phyloP scores from a whole-genome alignment of 2,888 invertebrate genomes.

The Luperina nickerlii region DNA sequence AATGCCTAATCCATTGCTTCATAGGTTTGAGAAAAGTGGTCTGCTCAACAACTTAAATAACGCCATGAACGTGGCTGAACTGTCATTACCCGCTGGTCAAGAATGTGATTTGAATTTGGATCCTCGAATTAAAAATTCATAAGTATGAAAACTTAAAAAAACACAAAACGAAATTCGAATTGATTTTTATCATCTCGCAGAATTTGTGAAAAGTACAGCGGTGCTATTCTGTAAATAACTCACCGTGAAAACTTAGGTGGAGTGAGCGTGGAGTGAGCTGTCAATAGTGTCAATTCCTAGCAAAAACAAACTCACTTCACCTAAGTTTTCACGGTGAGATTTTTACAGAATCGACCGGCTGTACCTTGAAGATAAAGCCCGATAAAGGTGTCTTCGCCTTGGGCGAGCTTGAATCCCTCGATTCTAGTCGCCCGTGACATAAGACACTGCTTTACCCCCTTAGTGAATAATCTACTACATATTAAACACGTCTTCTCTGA shows the following conservation, averaged over 20 bases:
- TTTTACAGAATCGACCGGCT: no score
- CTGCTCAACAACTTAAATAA: no score
- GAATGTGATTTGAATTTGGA: background rate
- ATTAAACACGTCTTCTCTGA: background rate
- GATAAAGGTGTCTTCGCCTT: background rate
- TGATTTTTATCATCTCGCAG: background rate
- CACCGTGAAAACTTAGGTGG: no score
- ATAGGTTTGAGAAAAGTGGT: no score
- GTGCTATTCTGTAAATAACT: no score
- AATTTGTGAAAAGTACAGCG: background rate
- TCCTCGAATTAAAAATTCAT: background rate
- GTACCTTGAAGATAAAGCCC: no score
- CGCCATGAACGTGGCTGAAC: no score
- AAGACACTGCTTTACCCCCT: background rate
- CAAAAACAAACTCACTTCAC: no score
- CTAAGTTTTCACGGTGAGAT: no score
- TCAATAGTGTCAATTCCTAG: no score
- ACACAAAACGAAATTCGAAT: background rate
- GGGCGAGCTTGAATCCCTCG: background rate
- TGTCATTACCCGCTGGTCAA: background rate
- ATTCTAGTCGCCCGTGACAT: background rate
- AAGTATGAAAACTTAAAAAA: background rate
- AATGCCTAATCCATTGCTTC: no score
- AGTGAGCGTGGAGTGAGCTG: no score
- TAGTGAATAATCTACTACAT: background rate